These are phyloP conservation scores for Parthenolecanium corni DNA, from an alignment of 2,888 invertebrate species.

Conservation along the genomic window DNA sequence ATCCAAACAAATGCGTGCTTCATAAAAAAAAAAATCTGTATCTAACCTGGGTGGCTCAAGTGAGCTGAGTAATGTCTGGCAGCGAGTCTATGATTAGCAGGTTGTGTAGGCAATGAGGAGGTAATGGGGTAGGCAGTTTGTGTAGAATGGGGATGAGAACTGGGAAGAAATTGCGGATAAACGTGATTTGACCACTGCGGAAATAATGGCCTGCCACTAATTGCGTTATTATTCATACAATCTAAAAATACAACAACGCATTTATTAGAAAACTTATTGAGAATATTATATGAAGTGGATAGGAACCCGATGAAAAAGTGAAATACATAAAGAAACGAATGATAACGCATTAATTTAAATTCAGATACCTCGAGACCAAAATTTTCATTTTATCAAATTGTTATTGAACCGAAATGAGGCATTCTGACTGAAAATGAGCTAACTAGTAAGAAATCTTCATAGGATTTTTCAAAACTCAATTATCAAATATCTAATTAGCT, in stretches of 20 bases:
- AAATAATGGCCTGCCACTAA: conserved; percentile 67
- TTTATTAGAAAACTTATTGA: no score
- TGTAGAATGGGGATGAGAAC: conserved; percentile 54
- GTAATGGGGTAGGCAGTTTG: conserved; percentile 26
- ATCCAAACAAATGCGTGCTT: not conserved
- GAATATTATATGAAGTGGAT: no score
- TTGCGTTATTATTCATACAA: conserved; percentile 26
- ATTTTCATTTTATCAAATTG: no score
- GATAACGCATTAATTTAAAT: no score
- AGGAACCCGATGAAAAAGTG: no score
- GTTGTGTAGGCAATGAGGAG: conserved; percentile 23
- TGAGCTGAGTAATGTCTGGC: conserved; percentile 24
- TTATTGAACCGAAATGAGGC: no score
- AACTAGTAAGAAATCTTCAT: no score
- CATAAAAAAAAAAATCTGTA: not conserved
- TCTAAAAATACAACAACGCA: conserved; percentile 16
- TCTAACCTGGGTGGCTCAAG: conserved; percentile 20
- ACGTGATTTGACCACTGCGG: conserved; percentile 93
- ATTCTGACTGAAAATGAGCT: no score
- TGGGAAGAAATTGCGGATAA: conserved; percentile 85
- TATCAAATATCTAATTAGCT: no score
- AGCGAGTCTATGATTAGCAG: conserved; percentile 25
- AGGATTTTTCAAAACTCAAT: no score
- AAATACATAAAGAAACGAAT: no score
- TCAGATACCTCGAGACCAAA: no score